phyloP scores from a whole-genome alignment of 2,797 vertebrate genomes.

The Alcedo atthis region DNA sequence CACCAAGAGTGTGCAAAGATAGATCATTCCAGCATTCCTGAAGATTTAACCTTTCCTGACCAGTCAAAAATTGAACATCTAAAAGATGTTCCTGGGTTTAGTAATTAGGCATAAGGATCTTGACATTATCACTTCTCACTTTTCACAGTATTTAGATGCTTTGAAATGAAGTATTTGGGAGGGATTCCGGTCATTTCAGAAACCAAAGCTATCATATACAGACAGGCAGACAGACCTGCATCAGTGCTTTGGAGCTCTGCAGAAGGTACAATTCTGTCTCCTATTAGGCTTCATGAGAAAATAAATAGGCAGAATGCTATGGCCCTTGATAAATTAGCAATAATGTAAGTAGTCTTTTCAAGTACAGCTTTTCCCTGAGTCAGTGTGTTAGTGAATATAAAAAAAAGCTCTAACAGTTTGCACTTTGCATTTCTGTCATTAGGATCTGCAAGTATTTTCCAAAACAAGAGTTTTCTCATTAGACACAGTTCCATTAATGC shows the following conservation, averaged over 20 bases:
- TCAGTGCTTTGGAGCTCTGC: neutral
- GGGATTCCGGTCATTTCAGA: neutral
- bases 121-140: neutral
- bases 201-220: neutral
- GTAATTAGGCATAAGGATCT: neutral
- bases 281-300: neutral
- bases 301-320: neutral
- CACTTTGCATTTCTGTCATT: neutral
- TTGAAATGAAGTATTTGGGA: neutral
- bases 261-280: neutral
- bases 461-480: neutral
- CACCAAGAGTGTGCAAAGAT: slow-evolving; percentile 26
- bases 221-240: neutral
- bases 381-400: neutral
- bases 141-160: neutral
- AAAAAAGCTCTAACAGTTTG: neutral
- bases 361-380: neutral
- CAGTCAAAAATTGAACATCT: neutral
- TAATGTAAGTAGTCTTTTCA: neutral
- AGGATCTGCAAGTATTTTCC: neutral
- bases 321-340: neutral
- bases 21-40: slow-evolving; percentile 49
- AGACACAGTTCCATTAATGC: neutral
- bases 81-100: neutral
- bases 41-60: slow-evolving; percentile 66